Percentiles rank a stretch among this genome's conserved stretches.
These are phyloP conservation scores for Drosophila monieri DNA, from an alignment of 2,888 invertebrate species.

Conservation along the genomic window DNA sequence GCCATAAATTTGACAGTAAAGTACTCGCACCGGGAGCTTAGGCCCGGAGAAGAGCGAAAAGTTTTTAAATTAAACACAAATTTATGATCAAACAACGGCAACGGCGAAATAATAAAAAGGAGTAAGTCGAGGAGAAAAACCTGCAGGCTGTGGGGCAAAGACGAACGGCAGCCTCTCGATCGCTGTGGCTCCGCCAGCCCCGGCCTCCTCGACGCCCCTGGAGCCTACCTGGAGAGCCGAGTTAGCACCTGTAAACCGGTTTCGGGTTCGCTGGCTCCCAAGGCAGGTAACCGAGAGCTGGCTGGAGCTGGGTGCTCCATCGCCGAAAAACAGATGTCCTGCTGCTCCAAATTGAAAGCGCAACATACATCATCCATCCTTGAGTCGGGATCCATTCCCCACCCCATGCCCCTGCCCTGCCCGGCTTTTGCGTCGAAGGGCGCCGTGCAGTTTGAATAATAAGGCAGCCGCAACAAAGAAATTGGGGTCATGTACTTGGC, in stretches of 20 bases:
- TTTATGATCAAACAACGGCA: conserved; percentile 61
- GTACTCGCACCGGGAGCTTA: conserved; percentile 46
- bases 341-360: conserved; percentile 81
- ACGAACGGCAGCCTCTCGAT: conserved; percentile 43
- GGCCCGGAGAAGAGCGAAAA: conserved; percentile 59
- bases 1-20: conserved; percentile 68
- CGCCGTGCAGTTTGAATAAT: conserved; percentile 62
- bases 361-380: conserved; percentile 78
- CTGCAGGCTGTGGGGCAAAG: conserved; percentile 74
- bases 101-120: conserved; percentile 23
- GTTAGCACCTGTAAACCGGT: conserved; percentile 77
- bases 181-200: conserved; percentile 6
- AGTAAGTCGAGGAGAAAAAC: conserved; percentile 48
- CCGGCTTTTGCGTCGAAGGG: conserved; percentile 35
- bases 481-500: conserved; percentile 74
- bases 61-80: conserved; percentile 75
- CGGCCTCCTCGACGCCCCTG: not conserved
- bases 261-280: conserved; percentile 17
- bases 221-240: conserved; percentile 33
- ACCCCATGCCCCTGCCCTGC: not conserved
- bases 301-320: conserved; percentile 9
- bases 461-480: conserved; percentile 58
- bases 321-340: conserved; percentile 81
- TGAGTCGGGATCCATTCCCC: conserved; percentile 16
- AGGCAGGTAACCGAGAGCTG: conserved; percentile 26